Base-by-base conservation (phyloP, 64 coral and sea anemone genomes). In the Catalaphyllia jardinei region DNA sequence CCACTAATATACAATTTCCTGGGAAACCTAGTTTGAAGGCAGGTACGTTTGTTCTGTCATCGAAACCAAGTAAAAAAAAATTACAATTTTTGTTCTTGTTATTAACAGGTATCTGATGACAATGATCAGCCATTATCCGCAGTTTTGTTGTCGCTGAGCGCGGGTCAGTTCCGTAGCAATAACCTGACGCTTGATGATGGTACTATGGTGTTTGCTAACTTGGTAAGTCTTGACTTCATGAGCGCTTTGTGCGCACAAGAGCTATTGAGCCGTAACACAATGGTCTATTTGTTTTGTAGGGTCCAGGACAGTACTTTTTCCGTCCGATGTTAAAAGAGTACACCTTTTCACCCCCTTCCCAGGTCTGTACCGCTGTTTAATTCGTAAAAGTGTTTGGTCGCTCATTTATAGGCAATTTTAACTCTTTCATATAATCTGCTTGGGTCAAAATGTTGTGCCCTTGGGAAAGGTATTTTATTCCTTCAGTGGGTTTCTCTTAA, bases 291-390 rank as follows among this genome's bases (percentile, higher is more conserved):
- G 28, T 38, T 49, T 90, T 87, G 63, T 51, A 99, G 97, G 92
- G 88, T 72, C 97, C 97, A 31, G 94, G 97, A 14, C 81, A 99
- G 80, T 86, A 99, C 54, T 99, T 99, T 90, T 99, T 99, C 64
- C 87, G 91, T 31, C 97, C 97, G 18, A 99, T 99, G 97, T 78
- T 99, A 71, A 99, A 99, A 50, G 97, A 99, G 71, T 99, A 95
- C 55, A 86, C 86, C 9, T 99, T 99, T 52, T 79, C 86, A 62
- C 97, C 97, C 22, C 31, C 90, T 15, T 95, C 97, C 29, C 93
- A 99, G 88, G 97, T 99, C 76, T 75, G 92, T 38, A 76, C 27
- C 25, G 24, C 42, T n/a, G 1, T 14, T 30, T 25, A 20, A 20
- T 78, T n/a, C 3, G 7, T 4, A 6, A 6, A 5, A 46, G 42